Evolutionary conservation across 2,797 vertebrate genomes (phyloP).

Genomic region (Onychomys arenicola): DNA sequence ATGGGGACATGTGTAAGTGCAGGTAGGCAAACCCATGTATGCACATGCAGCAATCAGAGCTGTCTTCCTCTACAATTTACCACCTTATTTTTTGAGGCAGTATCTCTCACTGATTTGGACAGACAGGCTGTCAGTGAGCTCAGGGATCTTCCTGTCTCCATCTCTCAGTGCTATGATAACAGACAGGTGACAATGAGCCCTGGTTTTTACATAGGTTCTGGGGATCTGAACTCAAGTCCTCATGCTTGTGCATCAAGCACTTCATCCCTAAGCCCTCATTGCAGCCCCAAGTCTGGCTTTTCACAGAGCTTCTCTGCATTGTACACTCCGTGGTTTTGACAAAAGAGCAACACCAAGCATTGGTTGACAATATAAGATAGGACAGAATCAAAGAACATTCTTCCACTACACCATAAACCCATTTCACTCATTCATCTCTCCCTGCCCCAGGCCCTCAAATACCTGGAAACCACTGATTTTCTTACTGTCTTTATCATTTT

Average conservation of each 20-base stretch:
- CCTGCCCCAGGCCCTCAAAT: accelerated
- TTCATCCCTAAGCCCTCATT: no score
- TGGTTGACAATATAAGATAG: background rate
- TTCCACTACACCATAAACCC: background rate
- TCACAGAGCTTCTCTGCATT: no score
- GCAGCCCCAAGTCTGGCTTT: background rate
- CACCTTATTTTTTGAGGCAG: background rate
- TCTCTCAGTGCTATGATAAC: background rate
- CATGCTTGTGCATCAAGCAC: background rate
- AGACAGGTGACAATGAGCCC: background rate
- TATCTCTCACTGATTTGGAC: background rate
- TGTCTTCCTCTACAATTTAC: background rate
- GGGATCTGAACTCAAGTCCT: background rate
- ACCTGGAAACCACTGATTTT: background rate
- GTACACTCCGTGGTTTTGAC: accelerated
- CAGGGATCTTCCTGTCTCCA: background rate
- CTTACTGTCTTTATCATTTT: background rate
- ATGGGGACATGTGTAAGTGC: background rate
- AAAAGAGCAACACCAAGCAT: accelerated
- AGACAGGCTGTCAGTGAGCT: background rate
- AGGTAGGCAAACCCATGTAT: no score
- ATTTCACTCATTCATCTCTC: background rate
- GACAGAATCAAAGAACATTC: background rate
- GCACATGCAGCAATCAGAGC: background rate
- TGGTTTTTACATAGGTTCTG: background rate